Conservation (phyloP, 2,888 invertebrate species). For the Ectemnius continuus region DNA sequence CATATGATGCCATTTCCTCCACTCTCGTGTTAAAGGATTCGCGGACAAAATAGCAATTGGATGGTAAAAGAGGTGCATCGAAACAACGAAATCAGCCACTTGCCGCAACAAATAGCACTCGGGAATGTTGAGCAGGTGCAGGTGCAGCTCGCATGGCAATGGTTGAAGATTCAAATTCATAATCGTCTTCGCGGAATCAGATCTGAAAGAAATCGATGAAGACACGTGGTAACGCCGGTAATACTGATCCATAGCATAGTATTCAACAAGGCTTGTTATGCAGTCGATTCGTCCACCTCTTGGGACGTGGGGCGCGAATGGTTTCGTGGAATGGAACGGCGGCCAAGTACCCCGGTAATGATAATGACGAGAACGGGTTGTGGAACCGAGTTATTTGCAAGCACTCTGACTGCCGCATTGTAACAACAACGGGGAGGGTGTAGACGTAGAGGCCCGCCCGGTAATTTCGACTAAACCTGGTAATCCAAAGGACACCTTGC, state of each 20-base stretch:
- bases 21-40: not conserved
- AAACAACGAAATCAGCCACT: not conserved
- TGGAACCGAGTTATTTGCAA: constrained; percentile 13
- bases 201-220: constrained; percentile 56
- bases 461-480: no score
- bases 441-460: no score
- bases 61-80: not conserved
- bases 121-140: constrained; percentile 32
- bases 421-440: no score
- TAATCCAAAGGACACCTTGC: no score
- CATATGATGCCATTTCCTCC: not conserved
- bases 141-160: constrained; percentile 27
- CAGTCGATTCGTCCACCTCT: constrained; percentile 43
- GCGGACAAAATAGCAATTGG: not conserved
- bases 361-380: constrained; percentile 32
- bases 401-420: not conserved
- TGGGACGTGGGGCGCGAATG: constrained; percentile 52
- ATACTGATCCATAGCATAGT: constrained; percentile 53
- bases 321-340: constrained; percentile 52
- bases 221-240: constrained; percentile 60
- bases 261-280: constrained; percentile 56
- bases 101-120: constrained; percentile 3
- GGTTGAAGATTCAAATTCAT: constrained; percentile 38
- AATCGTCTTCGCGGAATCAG: constrained; percentile 59
- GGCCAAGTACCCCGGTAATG: constrained; percentile 25